These are phyloP conservation scores for Tetropium fuscum DNA, from an alignment of 2,888 invertebrate species.

Conservation along the genomic window DNA sequence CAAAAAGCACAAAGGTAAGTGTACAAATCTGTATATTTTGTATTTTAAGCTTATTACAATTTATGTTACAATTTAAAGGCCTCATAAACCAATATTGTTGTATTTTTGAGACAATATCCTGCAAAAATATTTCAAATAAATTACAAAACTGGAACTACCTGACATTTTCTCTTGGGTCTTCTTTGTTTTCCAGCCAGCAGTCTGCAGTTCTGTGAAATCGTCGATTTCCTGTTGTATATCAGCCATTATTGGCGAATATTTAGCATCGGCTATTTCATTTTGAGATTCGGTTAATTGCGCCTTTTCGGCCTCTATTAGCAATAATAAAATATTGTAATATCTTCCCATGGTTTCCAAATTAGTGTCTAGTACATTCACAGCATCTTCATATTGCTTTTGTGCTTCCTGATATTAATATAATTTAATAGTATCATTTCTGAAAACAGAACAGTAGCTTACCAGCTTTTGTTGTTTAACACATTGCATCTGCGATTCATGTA, in stretches of 20 bases:
- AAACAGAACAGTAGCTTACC: slow-evolving; percentile 34
- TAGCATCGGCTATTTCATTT: slow-evolving; percentile 43
- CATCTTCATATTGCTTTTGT: slow-evolving; percentile 51
- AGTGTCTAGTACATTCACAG: slow-evolving; percentile 48
- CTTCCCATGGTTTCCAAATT: slow-evolving; percentile 46
- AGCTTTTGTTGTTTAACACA: slow-evolving; percentile 52
- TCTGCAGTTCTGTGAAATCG: slow-evolving; percentile 46
- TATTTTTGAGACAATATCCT: slow-evolving; percentile 25
- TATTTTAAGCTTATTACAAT: neutral
- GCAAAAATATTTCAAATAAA: slow-evolving; percentile 32
- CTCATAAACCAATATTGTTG: slow-evolving; percentile 16
- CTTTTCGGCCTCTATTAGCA: slow-evolving; percentile 51
- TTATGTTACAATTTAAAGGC: neutral
- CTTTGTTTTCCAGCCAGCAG: slow-evolving; percentile 50
- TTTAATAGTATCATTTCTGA: neutral
- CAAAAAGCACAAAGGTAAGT: slow-evolving; percentile 5
- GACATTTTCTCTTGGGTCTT: slow-evolving; percentile 42
- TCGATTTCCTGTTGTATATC: slow-evolving; percentile 48
- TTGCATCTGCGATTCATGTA: slow-evolving; percentile 48
- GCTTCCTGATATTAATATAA: slow-evolving; percentile 46
- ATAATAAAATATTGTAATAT: slow-evolving; percentile 46
- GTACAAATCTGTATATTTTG: slow-evolving; percentile 10
- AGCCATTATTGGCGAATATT: slow-evolving; percentile 44
- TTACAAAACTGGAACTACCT: slow-evolving; percentile 39
- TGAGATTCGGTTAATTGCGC: slow-evolving; percentile 47